Base-by-base conservation (phyloP, 2,888 invertebrate species). In the Andrena flavipes region DNA sequence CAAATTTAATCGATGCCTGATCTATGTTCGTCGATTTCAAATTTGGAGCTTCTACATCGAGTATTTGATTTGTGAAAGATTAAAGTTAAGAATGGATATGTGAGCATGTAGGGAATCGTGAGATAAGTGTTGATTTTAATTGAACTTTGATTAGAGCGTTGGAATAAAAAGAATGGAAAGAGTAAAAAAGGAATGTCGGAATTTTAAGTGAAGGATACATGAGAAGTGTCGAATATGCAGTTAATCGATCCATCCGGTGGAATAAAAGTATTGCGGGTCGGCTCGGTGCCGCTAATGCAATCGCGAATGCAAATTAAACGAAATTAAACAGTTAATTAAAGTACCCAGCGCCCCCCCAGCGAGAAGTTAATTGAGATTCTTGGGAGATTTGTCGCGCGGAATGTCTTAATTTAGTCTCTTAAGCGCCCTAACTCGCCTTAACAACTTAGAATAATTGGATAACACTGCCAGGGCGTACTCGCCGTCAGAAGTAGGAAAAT, bases 381-480 rank as follows among this genome's bases (percentile, higher is more conserved):
- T 94, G 94, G 93, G 90, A 94, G 93, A 93, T 93, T 94, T 94
- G 94, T 93, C 93, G 93, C 91, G 90, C 91, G 94, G 94, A 94
- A 94, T 94, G 94, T 94, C 94, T 94, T 94, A 94, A 94, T 94
- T 94, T 94, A 94, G 93, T 94, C 92, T 92, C 93, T 93, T 93
- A 93, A 94, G 91, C 93, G 92, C 93, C 93, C 93, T 93, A 93
- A 93, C 93, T 92, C 90, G 92, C 92, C 94, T 94, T 93, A 93
- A 94, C 94, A 94, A 94, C 94, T 93, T 93, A 92, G 92, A 93
- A 93, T 93, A 94, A 94, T 94, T 94, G 93, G 94, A 93, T 93
- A 93, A 93, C 92, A 92, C 91, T 89, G 88, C 86, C 87, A 84
- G 82, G 86, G 87, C 76, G 77, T 80, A 56, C 88, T 86, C 86